These are phyloP conservation scores for Lepidochitona cinerea DNA, from an alignment of 2,888 invertebrate species.

Conservation along the genomic window DNA sequence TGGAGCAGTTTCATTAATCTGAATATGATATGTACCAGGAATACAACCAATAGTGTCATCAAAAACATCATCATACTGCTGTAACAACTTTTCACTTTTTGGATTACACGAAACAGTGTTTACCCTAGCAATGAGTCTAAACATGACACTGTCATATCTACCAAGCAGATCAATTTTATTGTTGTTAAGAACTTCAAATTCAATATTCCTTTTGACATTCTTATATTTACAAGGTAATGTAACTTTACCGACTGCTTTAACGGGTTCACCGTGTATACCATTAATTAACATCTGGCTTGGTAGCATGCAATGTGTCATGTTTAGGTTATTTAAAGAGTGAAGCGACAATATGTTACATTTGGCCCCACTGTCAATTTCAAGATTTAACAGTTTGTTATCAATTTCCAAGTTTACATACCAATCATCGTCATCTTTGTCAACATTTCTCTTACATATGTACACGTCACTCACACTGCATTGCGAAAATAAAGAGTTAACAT, in stretches of 20 bases:
- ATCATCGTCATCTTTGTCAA: not conserved
- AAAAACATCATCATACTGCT: slow-evolving; percentile 15
- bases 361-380: no score
- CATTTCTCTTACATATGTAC: not conserved
- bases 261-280: no score
- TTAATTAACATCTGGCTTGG: no score
- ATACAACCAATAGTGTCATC: slow-evolving; percentile 22
- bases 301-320: no score
- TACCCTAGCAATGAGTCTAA: not conserved
- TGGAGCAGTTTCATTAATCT: slow-evolving; percentile 11
- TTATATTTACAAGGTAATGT: no score
- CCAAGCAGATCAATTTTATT: not conserved
- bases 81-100: not conserved
- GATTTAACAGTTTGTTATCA: not conserved
- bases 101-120: not conserved
- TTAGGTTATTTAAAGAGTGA: no score
- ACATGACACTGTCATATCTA: not conserved
- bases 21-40: slow-evolving; percentile 26
- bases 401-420: slow-evolving; percentile 2
- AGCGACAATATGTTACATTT: slow-evolving; percentile 11
- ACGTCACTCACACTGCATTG: slow-evolving; percentile 16
- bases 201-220: no score
- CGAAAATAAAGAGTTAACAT: slow-evolving; percentile 15
- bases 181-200: not conserved
- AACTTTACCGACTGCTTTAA: no score